A percentile compares a stretch with the other conserved stretches of the same genome.
These are phyloP conservation scores for Arctia plantaginis DNA, from an alignment of 2,888 invertebrate species.

Conservation along the genomic window DNA sequence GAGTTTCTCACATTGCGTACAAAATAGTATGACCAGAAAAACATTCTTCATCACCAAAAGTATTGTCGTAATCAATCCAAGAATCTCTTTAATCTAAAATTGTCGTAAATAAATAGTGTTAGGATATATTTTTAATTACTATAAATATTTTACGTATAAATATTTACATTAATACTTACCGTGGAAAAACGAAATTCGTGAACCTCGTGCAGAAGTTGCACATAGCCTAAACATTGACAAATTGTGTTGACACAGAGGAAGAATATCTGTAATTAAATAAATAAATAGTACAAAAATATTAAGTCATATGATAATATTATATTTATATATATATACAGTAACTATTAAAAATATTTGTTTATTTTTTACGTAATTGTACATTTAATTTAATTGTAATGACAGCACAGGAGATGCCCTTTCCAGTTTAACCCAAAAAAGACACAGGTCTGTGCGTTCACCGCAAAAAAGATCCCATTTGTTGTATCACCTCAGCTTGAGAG, in stretches of 20 bases:
- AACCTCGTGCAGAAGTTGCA: not conserved
- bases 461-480: no score
- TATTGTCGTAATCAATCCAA: not conserved
- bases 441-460: no score
- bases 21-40: constrained; percentile 27
- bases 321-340: no score
- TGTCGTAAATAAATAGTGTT: not conserved
- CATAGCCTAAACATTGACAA: not conserved
- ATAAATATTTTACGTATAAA: not conserved
- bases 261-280: not conserved
- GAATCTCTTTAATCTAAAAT: not conserved
- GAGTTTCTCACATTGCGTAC: constrained; percentile 46
- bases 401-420: no score
- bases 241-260: not conserved
- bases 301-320: not conserved
- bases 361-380: no score
- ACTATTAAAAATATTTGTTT: no score
- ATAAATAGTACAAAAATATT: not conserved
- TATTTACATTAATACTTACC: not conserved
- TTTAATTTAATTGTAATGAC: no score
- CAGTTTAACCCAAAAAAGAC: no score
- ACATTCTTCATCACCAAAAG: constrained; percentile 41
- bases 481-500: no score
- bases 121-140: not conserved
- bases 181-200: not conserved